Base-by-base conservation (phyloP, 2,797 vertebrate species). In the Danio aesculapii region DNA sequence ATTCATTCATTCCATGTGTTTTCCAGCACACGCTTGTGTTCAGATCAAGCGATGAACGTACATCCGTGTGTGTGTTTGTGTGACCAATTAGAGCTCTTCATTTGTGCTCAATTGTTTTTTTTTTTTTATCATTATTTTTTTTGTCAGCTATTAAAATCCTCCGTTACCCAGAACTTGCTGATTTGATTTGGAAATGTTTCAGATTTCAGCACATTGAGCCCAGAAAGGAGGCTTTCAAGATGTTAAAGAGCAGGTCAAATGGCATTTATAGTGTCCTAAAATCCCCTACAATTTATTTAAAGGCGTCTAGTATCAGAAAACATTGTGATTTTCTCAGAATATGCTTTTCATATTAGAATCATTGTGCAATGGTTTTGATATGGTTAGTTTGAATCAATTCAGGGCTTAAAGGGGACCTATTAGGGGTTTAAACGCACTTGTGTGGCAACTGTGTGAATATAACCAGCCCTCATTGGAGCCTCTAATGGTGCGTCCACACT, bases 61-160 rank as follows among this genome's bases (percentile, higher is more conserved):
- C 52, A 17, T 10, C 46, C 19, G 47, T 10, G 41, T 61, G 47
- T 10, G 41, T 61, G 14, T 61, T 30, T 70, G 46, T 70, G 66
- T 71, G 77, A 70, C 67, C 67, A 71, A 71, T 70, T 7, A 59
- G 55, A 70, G 67, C 44, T 46, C 62, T 1, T 62, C 47, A 14
- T 44, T 63, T 79, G 77, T 71, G 46, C 62, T 71, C 59, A 6
- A 30, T 39, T 4, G 53, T 71, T n/a, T 12, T 63, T 43, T 21
- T 21, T 59, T 19, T 70, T 41, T 59, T 41, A 17, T n/a, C n/a
- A 3, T 30, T 30, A 30, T 16, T 49, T 17, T 61, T 62, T 61
- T 52, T 52, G 59, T 52, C 58, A 0, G 47, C 71, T 21, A 79
- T 79, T 79, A 79, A 79, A 79, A 46, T 12, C 58, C 17, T 71